Evolutionary conservation across 2,888 invertebrate species (phyloP).

Genomic region (Metopia argyrocephala): DNA sequence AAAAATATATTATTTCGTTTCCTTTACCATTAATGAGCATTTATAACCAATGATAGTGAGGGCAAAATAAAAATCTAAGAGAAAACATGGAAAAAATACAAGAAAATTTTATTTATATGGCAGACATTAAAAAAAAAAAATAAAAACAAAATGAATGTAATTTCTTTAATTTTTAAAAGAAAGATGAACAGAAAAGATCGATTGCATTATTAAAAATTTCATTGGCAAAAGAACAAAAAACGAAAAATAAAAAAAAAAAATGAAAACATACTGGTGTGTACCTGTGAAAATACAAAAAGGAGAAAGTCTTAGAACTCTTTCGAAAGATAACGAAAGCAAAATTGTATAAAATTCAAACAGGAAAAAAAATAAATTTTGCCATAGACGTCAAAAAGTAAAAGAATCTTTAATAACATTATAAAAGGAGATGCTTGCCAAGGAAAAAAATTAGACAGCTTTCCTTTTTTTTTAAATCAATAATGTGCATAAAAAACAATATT

Average conservation of each 20-base stretch:
- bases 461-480: slow-evolving; percentile 31
- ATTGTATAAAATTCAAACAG: slow-evolving; percentile 57
- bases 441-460: not conserved
- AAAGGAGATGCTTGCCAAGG: slow-evolving; percentile 31
- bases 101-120: slow-evolving; percentile 48
- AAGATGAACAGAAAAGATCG: slow-evolving; percentile 54
- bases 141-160: slow-evolving; percentile 2
- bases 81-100: slow-evolving; percentile 30
- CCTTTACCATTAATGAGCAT: slow-evolving; percentile 49
- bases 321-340: slow-evolving; percentile 58
- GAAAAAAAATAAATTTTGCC: slow-evolving; percentile 54
- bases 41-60: slow-evolving; percentile 15
- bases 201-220: slow-evolving; percentile 72
- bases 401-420: slow-evolving; percentile 49
- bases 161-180: not conserved
- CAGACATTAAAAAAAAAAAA: slow-evolving; percentile 50
- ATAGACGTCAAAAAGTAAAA: slow-evolving; percentile 44
- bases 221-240: slow-evolving; percentile 47
- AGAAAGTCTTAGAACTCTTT: no score
- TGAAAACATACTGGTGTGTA: slow-evolving; percentile 62
- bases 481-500: slow-evolving; percentile 15
- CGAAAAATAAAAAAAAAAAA: slow-evolving; percentile 15
- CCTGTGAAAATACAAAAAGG: no score
- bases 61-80: not conserved
- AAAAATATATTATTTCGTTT: slow-evolving; percentile 9